Base-by-base conservation (phyloP, 2,888 invertebrate species). In the Pycnomerus fuliginosus region DNA sequence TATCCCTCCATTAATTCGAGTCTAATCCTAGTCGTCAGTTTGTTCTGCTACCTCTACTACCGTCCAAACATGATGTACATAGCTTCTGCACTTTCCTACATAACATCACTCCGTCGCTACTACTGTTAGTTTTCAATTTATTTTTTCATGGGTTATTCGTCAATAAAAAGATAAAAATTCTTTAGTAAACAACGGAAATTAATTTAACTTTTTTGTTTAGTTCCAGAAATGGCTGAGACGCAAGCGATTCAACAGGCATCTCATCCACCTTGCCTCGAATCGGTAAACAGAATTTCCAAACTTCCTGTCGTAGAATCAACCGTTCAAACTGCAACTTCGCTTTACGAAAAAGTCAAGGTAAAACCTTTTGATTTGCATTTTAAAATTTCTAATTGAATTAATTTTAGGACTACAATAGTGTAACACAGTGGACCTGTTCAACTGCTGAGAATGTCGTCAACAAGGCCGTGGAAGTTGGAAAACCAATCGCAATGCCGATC, bases 301-400 rank as follows among this genome's bases (percentile, higher is more conserved):
- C 59, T 80, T 38, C 80, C 80, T 1, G 74, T 78, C 7, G 76
- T 80, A 4, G 79, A 78, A 60, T 75, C 77, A 13, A 77, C 80
- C 14, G 74, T 78, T 63, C 74, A 77, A 62, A 77, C 78, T 42
- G 76, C 78, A 34, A 76, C 76, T 50, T 75, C 69, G 58, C 71
- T 79, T 49, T 80, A 80, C 55, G 77, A 72, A 58, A 79, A 76
- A 74, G 77, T 80, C 27, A 80, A 77, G 73, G 79, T 79, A 67
- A 67, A n/a, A n/a, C 36, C 30, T 17, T 41, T 43, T 20, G 17
- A 4, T 4, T n/a, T 2, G 15, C 30, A 12, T 28, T 15, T 14
- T 23, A 7, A 25, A 1, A 7, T 36, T 28, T 38, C 7, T 10
- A 44, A 29, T 16, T 28, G 13, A 17, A 16, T 1, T 12, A 37